Conservation (phyloP, 2,888 invertebrate species). For the Leptopterna dolabrata region DNA sequence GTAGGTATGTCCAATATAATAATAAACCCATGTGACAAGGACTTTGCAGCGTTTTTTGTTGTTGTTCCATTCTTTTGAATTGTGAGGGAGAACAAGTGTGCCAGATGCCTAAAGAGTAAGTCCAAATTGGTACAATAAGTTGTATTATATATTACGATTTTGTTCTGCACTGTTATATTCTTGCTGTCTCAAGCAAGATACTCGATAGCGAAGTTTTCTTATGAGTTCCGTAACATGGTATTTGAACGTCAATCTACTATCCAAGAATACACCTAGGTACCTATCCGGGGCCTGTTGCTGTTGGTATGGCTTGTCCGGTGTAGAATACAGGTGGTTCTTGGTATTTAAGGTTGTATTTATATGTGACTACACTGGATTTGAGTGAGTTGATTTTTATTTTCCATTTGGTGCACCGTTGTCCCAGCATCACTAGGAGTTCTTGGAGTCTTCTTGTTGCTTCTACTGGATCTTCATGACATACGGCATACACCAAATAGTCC, state of each 20-base stretch:
- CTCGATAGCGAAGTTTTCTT: background rate
- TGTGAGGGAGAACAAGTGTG: background rate
- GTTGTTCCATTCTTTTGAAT: background rate
- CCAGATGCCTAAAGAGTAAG: background rate
- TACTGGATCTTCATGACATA: background rate
- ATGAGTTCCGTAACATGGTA: background rate
- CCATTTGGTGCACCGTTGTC: background rate
- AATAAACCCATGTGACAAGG: too few species aligned
- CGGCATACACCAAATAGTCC: background rate
- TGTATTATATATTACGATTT: too few species aligned
- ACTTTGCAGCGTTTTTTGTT: too few species aligned
- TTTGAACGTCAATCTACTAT: too few species aligned
- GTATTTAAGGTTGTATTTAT: background rate
- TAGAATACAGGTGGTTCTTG: background rate
- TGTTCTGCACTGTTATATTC: background rate
- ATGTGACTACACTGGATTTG: too few species aligned
- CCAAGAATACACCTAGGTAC: too few species aligned
- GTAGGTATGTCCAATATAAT: too few species aligned
- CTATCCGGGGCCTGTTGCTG: background rate
- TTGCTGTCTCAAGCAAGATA: background rate
- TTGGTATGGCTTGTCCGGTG: background rate
- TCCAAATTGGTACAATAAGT: background rate
- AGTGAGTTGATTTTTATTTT: background rate
- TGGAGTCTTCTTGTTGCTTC: background rate
- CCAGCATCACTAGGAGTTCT: too few species aligned